These are phyloP conservation scores for Sorex maritimensis DNA, from an alignment of 2,797 vertebrate genomes.

Conservation along the genomic window DNA sequence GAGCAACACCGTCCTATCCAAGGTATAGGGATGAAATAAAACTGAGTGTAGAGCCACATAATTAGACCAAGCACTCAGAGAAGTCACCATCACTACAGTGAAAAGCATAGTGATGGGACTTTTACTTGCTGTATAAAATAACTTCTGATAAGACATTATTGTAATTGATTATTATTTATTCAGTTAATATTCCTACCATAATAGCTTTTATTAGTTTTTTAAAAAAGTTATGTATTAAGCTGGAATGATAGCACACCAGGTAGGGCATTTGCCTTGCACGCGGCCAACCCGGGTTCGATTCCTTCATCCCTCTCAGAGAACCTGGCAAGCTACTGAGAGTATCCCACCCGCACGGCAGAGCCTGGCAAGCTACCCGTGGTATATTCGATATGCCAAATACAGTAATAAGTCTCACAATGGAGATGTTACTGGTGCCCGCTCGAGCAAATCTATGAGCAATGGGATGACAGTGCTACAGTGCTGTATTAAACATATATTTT, in stretches of 20 bases:
- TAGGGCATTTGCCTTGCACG: too few species aligned
- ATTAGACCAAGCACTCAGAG: neutral
- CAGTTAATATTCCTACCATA: neutral
- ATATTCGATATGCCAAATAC: too few species aligned
- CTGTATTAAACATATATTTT: slow-evolving; percentile 28
- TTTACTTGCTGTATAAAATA: neutral
- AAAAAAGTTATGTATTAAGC: neutral
- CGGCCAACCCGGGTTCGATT: too few species aligned
- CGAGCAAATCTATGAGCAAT: too few species aligned
- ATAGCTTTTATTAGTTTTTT: slow-evolving; percentile 61
- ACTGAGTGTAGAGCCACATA: neutral
- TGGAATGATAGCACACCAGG: too few species aligned
- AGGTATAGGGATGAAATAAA: neutral
- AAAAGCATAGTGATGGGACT: neutral
- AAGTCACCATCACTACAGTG: neutral
- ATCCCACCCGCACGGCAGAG: too few species aligned
- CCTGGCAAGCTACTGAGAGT: too few species aligned
- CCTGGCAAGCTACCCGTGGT: too few species aligned
- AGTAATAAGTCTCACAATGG: too few species aligned
- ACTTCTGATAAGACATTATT: neutral
- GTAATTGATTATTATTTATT: slow-evolving; percentile 34
- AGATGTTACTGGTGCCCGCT: too few species aligned
- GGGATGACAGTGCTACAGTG: too few species aligned
- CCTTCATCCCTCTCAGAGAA: too few species aligned
- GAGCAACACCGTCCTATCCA: neutral